phyloP scores from a whole-genome alignment of 2,888 invertebrate genomes.

The Eupsilia transversa region DNA sequence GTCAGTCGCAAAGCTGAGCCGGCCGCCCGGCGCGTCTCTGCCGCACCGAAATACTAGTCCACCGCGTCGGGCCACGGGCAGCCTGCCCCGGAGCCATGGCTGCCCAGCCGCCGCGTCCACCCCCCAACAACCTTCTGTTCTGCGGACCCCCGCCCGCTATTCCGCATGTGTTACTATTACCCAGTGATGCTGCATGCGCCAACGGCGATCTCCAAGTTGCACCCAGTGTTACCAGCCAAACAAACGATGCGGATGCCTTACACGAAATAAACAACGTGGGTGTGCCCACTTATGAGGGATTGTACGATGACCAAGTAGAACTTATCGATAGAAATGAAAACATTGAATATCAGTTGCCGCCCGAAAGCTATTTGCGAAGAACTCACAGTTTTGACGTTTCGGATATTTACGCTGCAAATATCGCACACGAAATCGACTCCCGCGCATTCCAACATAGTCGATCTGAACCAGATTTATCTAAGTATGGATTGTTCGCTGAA shows the following conservation, averaged over 20 bases:
- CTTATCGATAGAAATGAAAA: conserved; percentile 74
- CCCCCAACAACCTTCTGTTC: conserved; percentile 89
- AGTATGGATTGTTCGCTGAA: conserved; percentile 85
- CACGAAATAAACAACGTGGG: conserved; percentile 89
- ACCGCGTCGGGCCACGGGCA: conserved; percentile 84
- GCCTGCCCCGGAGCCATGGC: conserved; percentile 86
- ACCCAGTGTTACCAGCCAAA: conserved; percentile 75
- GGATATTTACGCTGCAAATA: conserved; percentile 80
- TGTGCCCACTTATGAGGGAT: conserved; percentile 82
- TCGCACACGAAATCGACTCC: conserved; percentile 76
- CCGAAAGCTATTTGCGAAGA: conserved; percentile 80
- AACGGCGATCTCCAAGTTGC: conserved; percentile 69
- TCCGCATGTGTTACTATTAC: conserved; percentile 88
- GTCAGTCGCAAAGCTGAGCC: conserved; percentile 89
- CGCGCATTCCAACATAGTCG: conserved; percentile 76
- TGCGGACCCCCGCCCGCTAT: conserved; percentile 87
- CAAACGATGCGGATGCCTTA: conserved; percentile 81
- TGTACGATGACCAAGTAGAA: conserved; percentile 76
- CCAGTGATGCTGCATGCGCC: conserved; percentile 80
- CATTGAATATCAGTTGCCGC: conserved; percentile 73
- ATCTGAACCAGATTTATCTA: conserved; percentile 88
- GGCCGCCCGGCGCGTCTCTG: conserved; percentile 88
- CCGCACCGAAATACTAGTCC: conserved; percentile 82
- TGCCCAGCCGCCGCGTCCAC: conserved; percentile 88
- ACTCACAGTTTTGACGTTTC: conserved; percentile 87